Evolutionary conservation across 2,888 invertebrate species (phyloP).

Genomic region (Acrobasis suavella): DNA sequence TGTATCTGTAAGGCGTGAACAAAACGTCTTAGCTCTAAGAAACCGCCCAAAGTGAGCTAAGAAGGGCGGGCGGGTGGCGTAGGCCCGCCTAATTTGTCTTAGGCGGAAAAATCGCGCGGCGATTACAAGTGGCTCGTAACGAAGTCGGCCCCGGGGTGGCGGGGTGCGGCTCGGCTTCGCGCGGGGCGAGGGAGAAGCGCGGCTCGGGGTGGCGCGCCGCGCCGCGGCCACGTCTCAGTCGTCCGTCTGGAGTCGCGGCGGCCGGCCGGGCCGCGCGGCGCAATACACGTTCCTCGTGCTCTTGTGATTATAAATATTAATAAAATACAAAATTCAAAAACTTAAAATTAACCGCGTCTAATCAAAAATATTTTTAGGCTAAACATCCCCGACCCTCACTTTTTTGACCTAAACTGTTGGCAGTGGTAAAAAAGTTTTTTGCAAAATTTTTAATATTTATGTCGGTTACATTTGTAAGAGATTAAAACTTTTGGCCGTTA

Average conservation of each 20-base stretch:
- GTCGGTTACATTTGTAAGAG: slow-evolving; percentile 79
- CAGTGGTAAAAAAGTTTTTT: slow-evolving; percentile 70
- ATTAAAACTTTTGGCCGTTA: slow-evolving; percentile 76
- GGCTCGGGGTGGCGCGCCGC: slow-evolving; percentile 55
- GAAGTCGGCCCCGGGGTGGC: slow-evolving; percentile 69
- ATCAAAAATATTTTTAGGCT: slow-evolving; percentile 78
- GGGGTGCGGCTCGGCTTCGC: slow-evolving; percentile 41
- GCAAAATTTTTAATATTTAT: slow-evolving; percentile 80
- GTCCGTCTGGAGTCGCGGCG: slow-evolving; percentile 82
- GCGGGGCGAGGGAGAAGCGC: slow-evolving; percentile 37
- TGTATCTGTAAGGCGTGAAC: slow-evolving; percentile 49
- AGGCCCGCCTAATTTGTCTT: slow-evolving; percentile 81
- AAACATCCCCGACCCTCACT: slow-evolving; percentile 64
- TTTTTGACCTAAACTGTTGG: slow-evolving; percentile 72
- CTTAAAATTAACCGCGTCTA: slow-evolving; percentile 64
- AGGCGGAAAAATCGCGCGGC: slow-evolving; percentile 81
- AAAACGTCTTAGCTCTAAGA: slow-evolving; percentile 62
- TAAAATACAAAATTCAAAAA: slow-evolving; percentile 60
- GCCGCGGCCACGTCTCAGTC: slow-evolving; percentile 72
- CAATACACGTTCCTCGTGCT: slow-evolving; percentile 82
- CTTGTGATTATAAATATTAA: slow-evolving; percentile 81
- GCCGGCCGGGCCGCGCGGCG: slow-evolving; percentile 81
- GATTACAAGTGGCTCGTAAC: slow-evolving; percentile 83
- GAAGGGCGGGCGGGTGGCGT: slow-evolving; percentile 57
- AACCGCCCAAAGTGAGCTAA: slow-evolving; percentile 66